Evolutionary conservation across 2,113 vertebrate species (phyloP), one percentile per base, ranked within the genome.

Genomic region (Epinephelus moara): DNA sequence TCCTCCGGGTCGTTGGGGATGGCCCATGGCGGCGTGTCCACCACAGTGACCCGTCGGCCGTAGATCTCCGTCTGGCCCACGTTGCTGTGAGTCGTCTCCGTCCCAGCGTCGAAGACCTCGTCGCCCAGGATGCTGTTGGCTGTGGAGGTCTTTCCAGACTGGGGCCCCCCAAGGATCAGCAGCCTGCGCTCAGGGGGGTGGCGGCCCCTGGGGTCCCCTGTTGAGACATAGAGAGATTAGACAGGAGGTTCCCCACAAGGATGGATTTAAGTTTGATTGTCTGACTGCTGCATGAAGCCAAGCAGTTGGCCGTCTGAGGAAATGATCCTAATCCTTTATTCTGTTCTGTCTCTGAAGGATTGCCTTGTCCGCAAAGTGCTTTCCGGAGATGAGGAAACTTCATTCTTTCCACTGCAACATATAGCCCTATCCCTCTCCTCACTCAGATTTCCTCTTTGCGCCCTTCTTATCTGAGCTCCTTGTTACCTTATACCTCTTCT

Each of bases 91-190:
- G 91, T 91, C 0, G 93, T 94, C 86, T 94, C 93, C 0, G 84
- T 82, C n/a, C 83, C 94, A 0, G 75, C 68, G 21, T 93, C 91
- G 15, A 95, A 95, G 72, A 91, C 82, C 74, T 95, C 89, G 1
- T 94, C 92, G 23, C 94, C 94, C 30, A 95, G 87, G 83, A 95
- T 89, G 82, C 70, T 89, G 87, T 95, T 95, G 53, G 91, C 94
- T 1, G 92, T 84, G 62, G 89, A 90, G 80, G 92, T 94, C 88
- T 95, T 94, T 6, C 94, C 94, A 0, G 92, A 91, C 49, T 76
- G 89, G 4, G 91, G 89, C 0, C 93, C 92, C 18, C 94, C 94
- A 0, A 95, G 78, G 75, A 95, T 85, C 40, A 95, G 82, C 55
- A 95, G 88, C 45, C 94, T 82, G 73, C 93, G 93, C 75, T 93